Evolutionary conservation across 1,140 invertebrate species (phyloP).

Genomic region (Caligus rogercresseyi): DNA sequence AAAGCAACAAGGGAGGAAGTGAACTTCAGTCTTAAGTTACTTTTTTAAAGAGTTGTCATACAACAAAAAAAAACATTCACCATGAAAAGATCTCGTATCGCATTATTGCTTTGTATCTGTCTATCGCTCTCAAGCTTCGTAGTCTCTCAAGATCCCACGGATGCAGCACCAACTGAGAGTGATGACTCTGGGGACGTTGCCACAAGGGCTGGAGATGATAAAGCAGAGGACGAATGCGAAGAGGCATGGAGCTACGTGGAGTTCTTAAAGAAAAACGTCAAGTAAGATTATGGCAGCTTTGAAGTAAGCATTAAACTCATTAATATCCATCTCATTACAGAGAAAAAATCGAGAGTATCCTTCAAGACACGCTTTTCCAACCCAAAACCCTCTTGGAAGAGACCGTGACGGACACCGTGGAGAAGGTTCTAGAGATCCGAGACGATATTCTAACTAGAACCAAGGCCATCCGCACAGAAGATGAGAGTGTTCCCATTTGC

Average conservation of each 20-base stretch:
- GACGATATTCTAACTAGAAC: slow-evolving; percentile 7
- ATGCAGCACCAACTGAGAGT: not conserved
- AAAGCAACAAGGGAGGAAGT: not conserved
- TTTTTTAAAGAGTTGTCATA: not conserved
- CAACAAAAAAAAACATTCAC: not conserved
- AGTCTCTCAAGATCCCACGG: not conserved
- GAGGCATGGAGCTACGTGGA: slow-evolving; percentile 16
- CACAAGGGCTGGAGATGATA: not conserved
- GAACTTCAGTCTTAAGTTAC: not conserved
- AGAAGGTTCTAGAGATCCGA: not conserved
- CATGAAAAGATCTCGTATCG: not conserved
- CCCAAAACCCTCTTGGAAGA: slow-evolving; percentile 11
- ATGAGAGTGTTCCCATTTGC: slow-evolving; percentile 5
- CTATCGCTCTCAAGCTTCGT: slow-evolving; percentile 1
- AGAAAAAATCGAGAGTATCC: slow-evolving; percentile 9
- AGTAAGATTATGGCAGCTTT: not conserved
- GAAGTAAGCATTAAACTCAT: not conserved
- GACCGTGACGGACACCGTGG: slow-evolving; percentile 8
- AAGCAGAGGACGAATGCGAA: slow-evolving; percentile 12
- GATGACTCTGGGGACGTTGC: not conserved
- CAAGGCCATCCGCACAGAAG: slow-evolving; percentile 2
- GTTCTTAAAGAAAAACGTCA: slow-evolving; percentile 14
- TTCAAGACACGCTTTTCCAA: slow-evolving; percentile 15
- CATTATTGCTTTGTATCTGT: not conserved
- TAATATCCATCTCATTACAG: not conserved